Base-by-base conservation (phyloP, 2,888 invertebrate genomes). In the Dryobota labecula region DNA sequence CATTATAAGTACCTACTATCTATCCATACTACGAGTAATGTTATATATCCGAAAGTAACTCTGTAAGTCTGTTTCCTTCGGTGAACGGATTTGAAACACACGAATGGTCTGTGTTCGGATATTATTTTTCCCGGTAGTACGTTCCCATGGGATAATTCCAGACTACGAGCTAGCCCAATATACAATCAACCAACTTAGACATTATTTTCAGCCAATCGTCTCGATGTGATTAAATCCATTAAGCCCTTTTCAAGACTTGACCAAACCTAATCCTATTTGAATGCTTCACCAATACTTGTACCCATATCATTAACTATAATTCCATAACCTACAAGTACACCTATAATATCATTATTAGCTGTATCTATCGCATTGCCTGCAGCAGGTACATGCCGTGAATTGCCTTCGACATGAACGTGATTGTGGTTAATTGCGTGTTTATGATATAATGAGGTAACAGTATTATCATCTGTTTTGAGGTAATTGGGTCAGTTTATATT, bases 391-490 rank as follows among this genome's bases (percentile, higher is more conserved):
- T 62, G 33, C 33, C 30, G 3, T 27, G 30, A 62, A 33, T 27
- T 54, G 24, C 53, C 24, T 49, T 49, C 20, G 53, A 49, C 75
- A 60, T 54, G 9, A 13, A 30, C 66, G 43, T 49, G 41, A 30
- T 54, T n/a, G 47, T 54, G 24, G 47, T 49, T 60, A 60, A 74
- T 64, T 71, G 47, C 8, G 13, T 64, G 58, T 74, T 63, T 38
- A 54, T 49, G 43, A 54, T 43, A 43, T 76, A 54, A 64, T 63
- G 58, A 76, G 51, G 24, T 76, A 43, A 63, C 30, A 27, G n/a
- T 3, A 47, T 78, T 78, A 53, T 41, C 24, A 11, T 41, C 11
- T 54, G 38, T 24, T 53, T 24, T 20, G 27, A n/a, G 5, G 33
- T 33, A 38, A 71, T 45, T 58, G 78, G 30, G 8, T 60, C 5